Percentiles rank a stretch among this genome's conserved stretches.
These are phyloP conservation scores for Saccostrea cuccullata DNA, from an alignment of 1,140 invertebrate species.

Conservation along the genomic window DNA sequence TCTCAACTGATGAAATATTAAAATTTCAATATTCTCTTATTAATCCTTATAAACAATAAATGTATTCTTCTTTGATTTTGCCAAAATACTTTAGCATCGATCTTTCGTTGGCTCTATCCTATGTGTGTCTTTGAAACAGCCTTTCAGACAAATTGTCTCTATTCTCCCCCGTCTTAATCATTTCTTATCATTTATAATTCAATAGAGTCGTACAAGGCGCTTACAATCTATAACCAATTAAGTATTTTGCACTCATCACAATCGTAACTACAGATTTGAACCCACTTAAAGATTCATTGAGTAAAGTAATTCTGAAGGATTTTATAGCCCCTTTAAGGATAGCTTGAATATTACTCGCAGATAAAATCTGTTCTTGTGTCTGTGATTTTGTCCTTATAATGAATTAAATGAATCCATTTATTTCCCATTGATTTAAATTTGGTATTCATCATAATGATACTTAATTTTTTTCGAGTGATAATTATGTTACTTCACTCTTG, in stretches of 20 bases:
- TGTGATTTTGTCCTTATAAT: no score
- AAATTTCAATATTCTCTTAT: no score
- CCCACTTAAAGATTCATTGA: neutral
- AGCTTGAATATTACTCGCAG: neutral
- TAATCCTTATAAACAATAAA: no score
- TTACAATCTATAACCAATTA: neutral
- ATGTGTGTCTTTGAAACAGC: neutral
- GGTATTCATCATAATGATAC: no score
- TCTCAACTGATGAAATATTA: no score
- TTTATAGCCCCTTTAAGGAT: neutral
- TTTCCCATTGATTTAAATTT: no score
- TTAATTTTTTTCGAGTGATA: no score
- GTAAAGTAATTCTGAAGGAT: neutral
- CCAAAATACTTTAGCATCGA: neutral
- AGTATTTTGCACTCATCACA: neutral
- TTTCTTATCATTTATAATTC: constrained; percentile 5
- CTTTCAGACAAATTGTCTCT: neutral
- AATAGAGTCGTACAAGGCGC: neutral
- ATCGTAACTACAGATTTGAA: neutral
- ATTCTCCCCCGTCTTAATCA: neutral
- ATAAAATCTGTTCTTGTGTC: no score
- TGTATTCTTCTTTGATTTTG: neutral
- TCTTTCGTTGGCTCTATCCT: neutral
- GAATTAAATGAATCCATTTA: no score
- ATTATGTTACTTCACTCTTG: no score